Evolutionary conservation across 2,113 vertebrate genomes (phyloP), one percentile per base, ranked within the genome.

Genomic region (Anarrhichthys ocellatus): DNA sequence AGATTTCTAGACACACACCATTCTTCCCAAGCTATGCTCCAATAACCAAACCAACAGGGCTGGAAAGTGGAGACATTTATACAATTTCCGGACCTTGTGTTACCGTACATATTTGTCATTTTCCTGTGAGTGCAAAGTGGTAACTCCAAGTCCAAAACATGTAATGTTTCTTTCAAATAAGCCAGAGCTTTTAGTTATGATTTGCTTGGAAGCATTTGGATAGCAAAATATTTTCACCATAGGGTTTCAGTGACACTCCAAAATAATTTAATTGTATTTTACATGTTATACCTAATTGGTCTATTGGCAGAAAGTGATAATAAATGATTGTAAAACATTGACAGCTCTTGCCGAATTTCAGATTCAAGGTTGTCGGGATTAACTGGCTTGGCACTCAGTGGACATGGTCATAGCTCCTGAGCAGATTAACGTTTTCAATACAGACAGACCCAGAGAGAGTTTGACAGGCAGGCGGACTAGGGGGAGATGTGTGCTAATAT

Each of bases 401-500:
- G 77, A 82, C 76, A 76, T 17, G 59, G 73, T 68, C 63, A 69
- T 59, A 58, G 80, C 81, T 80, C 76, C 56, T 61, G 69, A 85
- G 81, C 72, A 71, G 78, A 87, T 87, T 71, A 75, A 63, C 76
- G 59, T 85, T 77, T 54, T 78, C 71, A 13, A 29, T 59, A 56
- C 73, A 66, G 72, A 67, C 48, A 56, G 36, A 40, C 62, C 46
- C 44, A 50, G 81, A 56, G 78, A 78, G 65, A 46, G 73, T 76
- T 44, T 84, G 76, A 79, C 81, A 85, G 69, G 62, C 63, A 29
- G 69, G 63, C 50, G 15, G 62, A 79, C 76, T 67, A 62, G 74
- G 61, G 46, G 77, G 76, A 86, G 67, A 86, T 44, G 54, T 80
- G 88, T 38, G 85, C 84, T 91, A 93, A 92, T 92, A 91, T 93